Evolutionary conservation across 2,797 vertebrate species (phyloP), one percentile per base, ranked within the genome.

Genomic region (Urosaurus nigricauda): DNA sequence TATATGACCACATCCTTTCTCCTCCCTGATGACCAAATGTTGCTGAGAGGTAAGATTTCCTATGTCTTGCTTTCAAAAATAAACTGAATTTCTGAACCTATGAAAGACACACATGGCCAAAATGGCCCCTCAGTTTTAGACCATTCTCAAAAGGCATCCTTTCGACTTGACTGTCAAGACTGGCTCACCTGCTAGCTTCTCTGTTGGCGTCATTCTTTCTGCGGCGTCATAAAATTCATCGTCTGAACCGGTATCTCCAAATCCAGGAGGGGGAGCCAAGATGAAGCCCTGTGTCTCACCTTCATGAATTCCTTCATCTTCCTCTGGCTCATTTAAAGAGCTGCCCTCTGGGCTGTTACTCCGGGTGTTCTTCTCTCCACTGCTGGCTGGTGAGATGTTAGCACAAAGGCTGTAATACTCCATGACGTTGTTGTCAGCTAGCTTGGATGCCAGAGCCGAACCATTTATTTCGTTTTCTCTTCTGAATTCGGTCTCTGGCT

Each of bases 221-320:
- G 97, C 97, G 21, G 98, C 98, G 0, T 99, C 98, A 80, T 98
- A 99, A 96, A 98, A 99, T 93, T 99, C 99, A 29, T 99, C 98
- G 13, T 99, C 99, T 0, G 99, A 99, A 94, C 98, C 99, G 95
- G 98, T 98, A 93, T 99, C 98, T 40, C 97, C 98, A 88, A 98
- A 98, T 56, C 98, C 98, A 12, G 97, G 97, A 0, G 98, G 98
- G 0, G 98, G 98, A 40, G 97, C 96, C 12, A 98, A 96, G 88
- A 98, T 96, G 56, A 97, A 95, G 2, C 94, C n/a, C 0, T 92
- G 89, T 1, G 91, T 91, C 9, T 11, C 80, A 24, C 80, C 35
- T n/a, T 80, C 83, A 32, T 53, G 29, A 3, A 26, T 83, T n/a
- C 65, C 53, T 24, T 94, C 91, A 43, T 88, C 93, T 26, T 53